Conservation (phyloP, 2,797 vertebrate genomes). For the Gymnocypris eckloni region DNA sequence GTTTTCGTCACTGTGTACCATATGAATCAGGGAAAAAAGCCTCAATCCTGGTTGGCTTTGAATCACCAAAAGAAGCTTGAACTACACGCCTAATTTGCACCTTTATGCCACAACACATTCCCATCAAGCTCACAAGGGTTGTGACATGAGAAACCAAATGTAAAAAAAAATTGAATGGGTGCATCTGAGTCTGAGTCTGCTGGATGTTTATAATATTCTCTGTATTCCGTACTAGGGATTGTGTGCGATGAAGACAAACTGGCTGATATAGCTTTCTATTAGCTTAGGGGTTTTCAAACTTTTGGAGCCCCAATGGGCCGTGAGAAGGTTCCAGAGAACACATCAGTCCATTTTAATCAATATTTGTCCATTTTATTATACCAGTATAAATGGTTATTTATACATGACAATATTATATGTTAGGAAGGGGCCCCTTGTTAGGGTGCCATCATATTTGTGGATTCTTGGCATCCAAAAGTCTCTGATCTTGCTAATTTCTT, state of each 20-base stretch:
- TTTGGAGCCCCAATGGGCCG: not conserved
- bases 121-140: slow-evolving; percentile 61
- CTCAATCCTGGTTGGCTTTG: slow-evolving; percentile 59
- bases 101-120: slow-evolving; percentile 64
- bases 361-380: not conserved
- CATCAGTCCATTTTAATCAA: not conserved
- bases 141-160: slow-evolving; percentile 58
- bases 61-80: slow-evolving; percentile 59
- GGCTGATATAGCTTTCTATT: slow-evolving; percentile 8
- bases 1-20: slow-evolving; percentile 55
- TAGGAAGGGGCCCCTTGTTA: not conserved
- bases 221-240: slow-evolving; percentile 10
- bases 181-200: slow-evolving; percentile 6
- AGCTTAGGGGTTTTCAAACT: not conserved
- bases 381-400: not conserved
- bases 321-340: not conserved
- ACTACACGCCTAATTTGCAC: slow-evolving; percentile 66
- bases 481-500: not conserved
- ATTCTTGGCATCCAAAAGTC: not conserved
- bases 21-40: slow-evolving; percentile 51
- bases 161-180: slow-evolving; percentile 33
- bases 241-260: slow-evolving; percentile 9
- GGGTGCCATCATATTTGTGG: not conserved
- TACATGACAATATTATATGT: not conserved
- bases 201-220: slow-evolving; percentile 51